Evolutionary conservation across 2,113 vertebrate species (phyloP).

Genomic region (Canis aureus): DNA sequence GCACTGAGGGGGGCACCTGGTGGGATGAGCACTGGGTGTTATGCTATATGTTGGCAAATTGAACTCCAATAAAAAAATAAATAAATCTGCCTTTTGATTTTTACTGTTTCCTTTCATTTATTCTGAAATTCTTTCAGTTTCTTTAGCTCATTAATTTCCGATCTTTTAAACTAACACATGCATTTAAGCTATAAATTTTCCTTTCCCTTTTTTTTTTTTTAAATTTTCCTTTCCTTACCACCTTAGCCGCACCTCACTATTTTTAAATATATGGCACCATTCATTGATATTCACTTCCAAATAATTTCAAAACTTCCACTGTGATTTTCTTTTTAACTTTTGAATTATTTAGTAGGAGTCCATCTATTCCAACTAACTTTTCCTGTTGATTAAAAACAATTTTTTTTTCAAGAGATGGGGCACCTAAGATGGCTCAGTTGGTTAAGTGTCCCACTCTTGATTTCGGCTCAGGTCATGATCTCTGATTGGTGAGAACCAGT

Average conservation of each 20-base stretch:
- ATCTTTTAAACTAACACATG: slow-evolving; percentile 14
- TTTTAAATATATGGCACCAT: neutral
- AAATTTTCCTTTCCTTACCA: slow-evolving; percentile 21
- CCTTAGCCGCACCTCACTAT: neutral
- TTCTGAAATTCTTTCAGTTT: slow-evolving; percentile 42
- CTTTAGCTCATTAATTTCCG: slow-evolving; percentile 48
- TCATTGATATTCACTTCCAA: slow-evolving; percentile 22
- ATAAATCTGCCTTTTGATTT: slow-evolving; percentile 19
- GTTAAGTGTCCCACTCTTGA: neutral
- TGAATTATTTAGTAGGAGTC: neutral
- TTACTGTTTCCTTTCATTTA: slow-evolving; percentile 1
- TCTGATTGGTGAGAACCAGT: neutral
- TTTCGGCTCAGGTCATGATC: neutral
- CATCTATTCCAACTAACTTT: slow-evolving; percentile 26
- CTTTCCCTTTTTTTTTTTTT: slow-evolving; percentile 31
- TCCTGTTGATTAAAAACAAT: neutral
- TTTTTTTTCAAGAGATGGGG: neutral
- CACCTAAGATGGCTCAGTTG: neutral
- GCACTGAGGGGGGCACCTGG: no score
- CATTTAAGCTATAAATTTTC: slow-evolving; percentile 25
- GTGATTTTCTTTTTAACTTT: slow-evolving; percentile 10
- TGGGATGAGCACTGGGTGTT: no score
- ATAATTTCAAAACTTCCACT: slow-evolving; percentile 16
- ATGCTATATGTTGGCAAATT: no score
- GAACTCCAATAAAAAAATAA: no score